Evolutionary conservation across 35 echinoderm and acorn worm genomes (phyloP), one percentile per base, ranked within the genome.

Genomic region (Strongylocentrotus purpuratus): DNA sequence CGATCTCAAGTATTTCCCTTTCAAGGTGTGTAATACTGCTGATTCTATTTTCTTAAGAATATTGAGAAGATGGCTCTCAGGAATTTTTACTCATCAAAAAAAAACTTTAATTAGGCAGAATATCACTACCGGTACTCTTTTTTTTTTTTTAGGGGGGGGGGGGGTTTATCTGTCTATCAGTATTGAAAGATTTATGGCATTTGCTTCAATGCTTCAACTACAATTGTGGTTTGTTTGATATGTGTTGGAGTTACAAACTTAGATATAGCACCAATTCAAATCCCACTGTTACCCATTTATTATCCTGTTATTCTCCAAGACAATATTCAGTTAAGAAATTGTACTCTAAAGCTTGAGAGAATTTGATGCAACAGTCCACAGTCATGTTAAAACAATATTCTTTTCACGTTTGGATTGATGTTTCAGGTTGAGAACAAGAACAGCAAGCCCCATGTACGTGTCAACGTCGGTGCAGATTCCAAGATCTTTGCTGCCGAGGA

Each of bases 1-100:
- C 48, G 98, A 99, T 50, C 95, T 96, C 14, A 97, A 97, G 58
- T 97, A 97, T 58, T 97, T 96, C 48, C 98, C 98, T n/a, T 99
- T 99, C 78, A 98, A 87, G 92, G 98, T 99, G 25, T 45, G 92
- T 45, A 55, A 55, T 9, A 55, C 0, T 14, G 15, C 0, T 14
- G 15, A 55, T 12, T 55, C 50, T 12, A 55, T 55, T 55, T 55
- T 9, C 10, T 55, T 14, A 32, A 32, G 91, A 55, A 18, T 18
- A 14, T 48, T 86, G 28, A 50, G 86, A 33, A 55, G 11, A 55
- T 10, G 50, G 7, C 0, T 55, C 7, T 55, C 1, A 12, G 50
- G 50, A 55, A 55, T 15, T 55, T 88, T 32, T 13, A 11, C 86
- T 88, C 31, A 11, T 0, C 31, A 35, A 4, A 35, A 17, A 9